These are phyloP conservation scores for Cynoglossus semilaevis DNA, from an alignment of 2,113 vertebrate species.

Conservation along the genomic window DNA sequence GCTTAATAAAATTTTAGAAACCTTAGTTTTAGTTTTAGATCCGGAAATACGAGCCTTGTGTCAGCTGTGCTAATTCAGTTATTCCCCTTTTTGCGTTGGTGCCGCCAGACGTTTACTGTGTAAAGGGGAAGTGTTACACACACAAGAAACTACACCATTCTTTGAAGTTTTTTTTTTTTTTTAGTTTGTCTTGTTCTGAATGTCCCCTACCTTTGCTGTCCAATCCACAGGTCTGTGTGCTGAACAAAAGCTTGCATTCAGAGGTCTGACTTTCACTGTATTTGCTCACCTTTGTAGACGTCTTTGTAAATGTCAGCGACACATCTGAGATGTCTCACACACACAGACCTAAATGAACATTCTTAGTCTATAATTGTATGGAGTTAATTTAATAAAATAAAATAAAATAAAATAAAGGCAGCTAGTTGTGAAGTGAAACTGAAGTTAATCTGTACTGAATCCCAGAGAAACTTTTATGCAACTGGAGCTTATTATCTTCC, in stretches of 20 bases:
- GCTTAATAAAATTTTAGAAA: too few species aligned
- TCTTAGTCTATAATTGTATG: constrained; percentile 4
- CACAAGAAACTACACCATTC: too few species aligned
- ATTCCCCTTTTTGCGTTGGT: too few species aligned
- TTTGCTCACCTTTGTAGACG: constrained; percentile 11
- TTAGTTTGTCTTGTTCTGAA: too few species aligned
- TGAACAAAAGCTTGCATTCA: constrained; percentile 1
- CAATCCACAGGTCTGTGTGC: neutral
- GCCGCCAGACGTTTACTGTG: too few species aligned
- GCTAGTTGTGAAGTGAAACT: too few species aligned
- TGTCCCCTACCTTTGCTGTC: neutral
- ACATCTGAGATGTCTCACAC: constrained; percentile 21
- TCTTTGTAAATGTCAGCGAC: neutral
- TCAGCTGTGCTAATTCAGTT: too few species aligned
- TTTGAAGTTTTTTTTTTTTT: too few species aligned
- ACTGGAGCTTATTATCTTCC: neutral
- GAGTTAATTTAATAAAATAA: too few species aligned
- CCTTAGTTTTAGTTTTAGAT: too few species aligned
- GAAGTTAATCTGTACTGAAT: constrained; percentile 27
- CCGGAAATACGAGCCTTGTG: too few species aligned
- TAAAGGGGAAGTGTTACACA: too few species aligned
- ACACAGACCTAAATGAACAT: constrained; percentile 1
- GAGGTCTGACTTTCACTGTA: neutral
- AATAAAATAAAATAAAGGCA: neutral
- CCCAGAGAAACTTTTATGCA: constrained; percentile 4